Conservation (phyloP, 2,113 vertebrate genomes). For the Pteruthius melanotis region DNA sequence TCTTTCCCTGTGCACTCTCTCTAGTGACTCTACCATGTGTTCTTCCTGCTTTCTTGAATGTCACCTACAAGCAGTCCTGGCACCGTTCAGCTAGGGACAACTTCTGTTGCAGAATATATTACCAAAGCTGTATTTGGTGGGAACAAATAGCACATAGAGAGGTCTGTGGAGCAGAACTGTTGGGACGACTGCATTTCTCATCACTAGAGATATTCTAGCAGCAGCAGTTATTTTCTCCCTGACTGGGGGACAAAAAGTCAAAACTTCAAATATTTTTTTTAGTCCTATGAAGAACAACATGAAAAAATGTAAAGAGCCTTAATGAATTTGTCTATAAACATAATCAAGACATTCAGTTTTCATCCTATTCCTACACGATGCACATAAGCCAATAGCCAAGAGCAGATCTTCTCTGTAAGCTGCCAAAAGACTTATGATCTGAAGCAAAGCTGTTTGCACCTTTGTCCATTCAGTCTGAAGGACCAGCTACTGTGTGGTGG, state of each 20-base stretch:
- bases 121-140: neutral
- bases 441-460: neutral
- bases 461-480: neutral
- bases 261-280: neutral
- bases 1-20: neutral
- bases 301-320: neutral
- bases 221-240: neutral
- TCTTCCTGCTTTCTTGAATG: neutral
- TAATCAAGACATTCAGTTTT: neutral
- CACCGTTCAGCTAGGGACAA: neutral
- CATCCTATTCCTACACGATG: neutral
- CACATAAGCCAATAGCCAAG: neutral
- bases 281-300: neutral
- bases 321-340: neutral
- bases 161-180: neutral
- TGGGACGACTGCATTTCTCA: neutral
- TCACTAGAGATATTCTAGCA: neutral
- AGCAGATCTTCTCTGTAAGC: neutral
- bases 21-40: neutral
- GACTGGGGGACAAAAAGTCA: neutral
- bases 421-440: neutral
- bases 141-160: rapidly evolving
- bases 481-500: neutral
- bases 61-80: neutral
- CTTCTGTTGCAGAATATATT: neutral